Evolutionary conservation across 1,140 invertebrate species (phyloP), one percentile per base, ranked within the genome.

Genomic region (Drosophila miranda): DNA sequence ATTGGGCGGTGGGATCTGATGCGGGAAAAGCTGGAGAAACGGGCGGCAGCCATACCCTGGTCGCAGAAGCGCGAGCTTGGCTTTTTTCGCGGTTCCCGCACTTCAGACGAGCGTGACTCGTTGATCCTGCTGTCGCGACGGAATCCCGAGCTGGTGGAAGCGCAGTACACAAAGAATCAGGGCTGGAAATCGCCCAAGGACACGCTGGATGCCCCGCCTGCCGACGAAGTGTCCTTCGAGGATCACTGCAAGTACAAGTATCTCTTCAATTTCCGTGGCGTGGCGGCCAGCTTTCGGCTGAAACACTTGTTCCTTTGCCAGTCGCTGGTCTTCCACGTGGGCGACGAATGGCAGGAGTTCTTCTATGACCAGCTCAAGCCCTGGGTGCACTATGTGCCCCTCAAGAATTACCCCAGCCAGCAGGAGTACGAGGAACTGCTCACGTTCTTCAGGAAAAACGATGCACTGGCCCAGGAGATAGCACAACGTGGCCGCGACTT

Each of bases 81-180:
- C 2, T 99, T 99, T 91, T 99, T 99, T 90, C 93, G 97, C 55
- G 98, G 98, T 1, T 99, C 98, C 1, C 93, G 98, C 75, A 99
- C 98, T 7, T 97, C 95, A 82, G 92, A 94, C 19, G 97, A 99
- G 91, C 92, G 98, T 66, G 98, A 99, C 92, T 93, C 96, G 48
- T 92, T 99, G n/a, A 92, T 99, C 57, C 91, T 97, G 43, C 91
- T 99, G 2, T 98, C 97, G 34, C 92, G 98, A 63, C 93, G 93
- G 44, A 90, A 94, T 45, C 95, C 97, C 13, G 92, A 97, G 2
- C 89, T 99, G 43, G 95, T 97, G 16, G 96, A 99, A 93, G 98
- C 98, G 7, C 93, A 96, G 67, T 99, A 99, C 91, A 99, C 98
- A 0, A 99, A 98, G 92, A 99, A 99, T 92, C 98, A 99, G 93